Base-by-base conservation (phyloP, 2,888 invertebrate species). In the Philonicus albiceps region DNA sequence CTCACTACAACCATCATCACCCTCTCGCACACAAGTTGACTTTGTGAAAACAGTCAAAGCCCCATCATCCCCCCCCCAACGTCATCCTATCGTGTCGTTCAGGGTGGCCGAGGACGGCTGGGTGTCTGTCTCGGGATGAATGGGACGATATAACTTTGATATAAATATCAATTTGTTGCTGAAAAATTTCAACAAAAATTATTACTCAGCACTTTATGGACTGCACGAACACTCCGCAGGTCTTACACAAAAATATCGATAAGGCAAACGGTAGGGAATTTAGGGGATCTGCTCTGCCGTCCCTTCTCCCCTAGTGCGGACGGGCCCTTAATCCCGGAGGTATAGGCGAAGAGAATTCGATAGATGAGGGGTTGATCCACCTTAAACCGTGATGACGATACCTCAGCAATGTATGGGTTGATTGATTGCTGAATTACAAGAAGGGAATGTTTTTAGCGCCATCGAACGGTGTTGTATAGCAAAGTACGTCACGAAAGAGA, bases 91-190 rank as follows among this genome's bases (percentile, higher is more conserved):
- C 64, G 22, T 43, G 40, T 19, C 64, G 19, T 37, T 76, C 40
- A 19, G 40, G 76, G 40, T 31, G 74, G 31, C 74, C 40, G 40
- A 64, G 22, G 27, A 49, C 13, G 64, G 22, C 64, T 22, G 27
- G 19, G 22, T 64, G 64, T 19, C 64, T 64, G 64, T 27, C 64
- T 27, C 27, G 27, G 76, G 40, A 76, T 76, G 40, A 76, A 76
- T 76, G 76, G 40, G 19, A 43, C 40, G 76, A 76, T 76, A 76
- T 37, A 76, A 76, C 76, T 76, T 76, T 37, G 40, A 76, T 76
- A 37, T 40, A 76, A 76, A 76, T 76, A 76, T 37, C 76, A 76
- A 76, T 76, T 76, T 76, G 76, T 76, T 76, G 40, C 76, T 76
- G 76, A 76, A 31, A 76, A 76, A 34, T 76, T 40, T 22, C 34